Conservation (phyloP, 2,113 vertebrate species). For the Mustela lutreola region DNA sequence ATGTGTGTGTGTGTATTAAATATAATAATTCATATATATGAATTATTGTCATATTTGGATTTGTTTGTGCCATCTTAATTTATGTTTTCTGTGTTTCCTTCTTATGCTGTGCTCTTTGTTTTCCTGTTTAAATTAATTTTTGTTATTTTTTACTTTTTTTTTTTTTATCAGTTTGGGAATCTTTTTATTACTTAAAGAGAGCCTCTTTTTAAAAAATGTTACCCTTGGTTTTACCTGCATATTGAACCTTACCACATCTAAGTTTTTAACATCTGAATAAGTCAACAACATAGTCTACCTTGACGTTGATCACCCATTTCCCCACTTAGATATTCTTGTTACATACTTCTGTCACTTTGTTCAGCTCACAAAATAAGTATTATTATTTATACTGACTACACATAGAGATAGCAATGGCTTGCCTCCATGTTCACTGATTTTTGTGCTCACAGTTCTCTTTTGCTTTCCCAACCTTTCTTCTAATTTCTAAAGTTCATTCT, state of each 20-base stretch:
- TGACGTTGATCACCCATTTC: neutral
- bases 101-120: neutral
- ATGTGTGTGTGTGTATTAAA: neutral
- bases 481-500: neutral
- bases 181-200: neutral
- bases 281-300: neutral
- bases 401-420: neutral
- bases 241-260: neutral
- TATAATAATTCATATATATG: neutral
- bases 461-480: neutral
- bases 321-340: neutral
- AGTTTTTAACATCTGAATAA: slow-evolving; percentile 6
- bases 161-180: neutral
- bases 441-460: neutral
- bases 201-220: neutral
- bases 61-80: neutral
- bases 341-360: neutral
- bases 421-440: neutral
- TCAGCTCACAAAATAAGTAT: neutral
- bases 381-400: neutral
- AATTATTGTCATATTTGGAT: neutral
- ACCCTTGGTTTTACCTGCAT: neutral
- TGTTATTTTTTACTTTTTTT: neutral
- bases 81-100: neutral
- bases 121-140: neutral